Evolutionary conservation across 2,113 vertebrate species (phyloP), one percentile per base, ranked within the genome.

Genomic region (Stictonetta naevosa): DNA sequence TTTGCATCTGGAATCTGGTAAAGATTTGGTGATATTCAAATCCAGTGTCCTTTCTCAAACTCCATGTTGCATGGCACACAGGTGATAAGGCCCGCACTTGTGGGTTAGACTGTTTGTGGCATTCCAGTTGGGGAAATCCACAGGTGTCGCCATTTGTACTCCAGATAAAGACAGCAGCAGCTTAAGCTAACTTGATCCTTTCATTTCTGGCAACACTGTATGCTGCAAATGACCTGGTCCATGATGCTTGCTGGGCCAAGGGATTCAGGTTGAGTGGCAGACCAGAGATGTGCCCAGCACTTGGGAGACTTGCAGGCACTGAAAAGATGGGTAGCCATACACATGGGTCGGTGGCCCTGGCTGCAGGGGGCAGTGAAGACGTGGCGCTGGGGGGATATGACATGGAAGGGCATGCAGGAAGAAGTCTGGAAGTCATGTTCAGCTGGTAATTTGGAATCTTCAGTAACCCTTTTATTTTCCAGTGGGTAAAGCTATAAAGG

Each of bases 321-420:
- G 10, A 10, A 12, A 12, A 19, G 46, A 48, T 48, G 46, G 46
- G 46, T 21, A 48, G 46, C 46, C 21, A 20, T 48, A 48, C 46
- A 11, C 20, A 3, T 48, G 46, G 20, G 20, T 11, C 10, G 5
- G 46, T 48, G 38, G 17, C 28, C 59, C 58, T 59, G 56, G 21
- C 23, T 31, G 28, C 29, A 38, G 68, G n/a, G 17, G 23, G 16
- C 3, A 6, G 8, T 38, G 69, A 71, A 60, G 46, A 56, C 19
- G 8, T 67, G n/a, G 26, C 48, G 21, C 34, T 10, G 28, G 34
- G 60, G 36, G 46, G 69, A 5, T 3, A 0, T 0, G 1, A 25
- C 40, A 7, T 3, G 23, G 9, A 44, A 29, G 36, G 28, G 25
- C 18, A 9, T 79, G 79, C 66, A 75, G 23, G 1, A 8, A 34